phyloP scores from a whole-genome alignment of 2,797 vertebrate species.

The Malacoraja senta region DNA sequence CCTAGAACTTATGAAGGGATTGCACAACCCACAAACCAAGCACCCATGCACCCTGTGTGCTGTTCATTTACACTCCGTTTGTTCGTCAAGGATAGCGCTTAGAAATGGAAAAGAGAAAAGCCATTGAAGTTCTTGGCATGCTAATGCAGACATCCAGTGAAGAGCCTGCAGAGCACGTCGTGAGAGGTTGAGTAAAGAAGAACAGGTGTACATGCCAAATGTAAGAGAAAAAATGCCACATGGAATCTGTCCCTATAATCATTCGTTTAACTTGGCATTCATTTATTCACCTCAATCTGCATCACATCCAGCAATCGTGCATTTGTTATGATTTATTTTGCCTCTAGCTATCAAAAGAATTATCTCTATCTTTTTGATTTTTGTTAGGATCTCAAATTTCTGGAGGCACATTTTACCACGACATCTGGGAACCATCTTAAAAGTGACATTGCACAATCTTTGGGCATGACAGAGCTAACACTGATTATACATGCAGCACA shows the following conservation, averaged over 20 bases:
- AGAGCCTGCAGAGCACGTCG: not conserved
- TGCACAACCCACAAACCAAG: not conserved
- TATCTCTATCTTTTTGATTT: not conserved
- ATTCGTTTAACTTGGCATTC: not conserved
- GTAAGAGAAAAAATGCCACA: not conserved
- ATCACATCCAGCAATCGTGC: not conserved
- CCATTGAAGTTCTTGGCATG: not conserved
- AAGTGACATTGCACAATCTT: not conserved
- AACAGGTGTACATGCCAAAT: not conserved
- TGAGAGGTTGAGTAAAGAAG: no score
- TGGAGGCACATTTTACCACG: not conserved
- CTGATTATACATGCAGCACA: not conserved
- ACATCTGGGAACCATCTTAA: no score
- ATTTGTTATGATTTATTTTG: not conserved
- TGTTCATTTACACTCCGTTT: not conserved
- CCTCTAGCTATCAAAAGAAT: not conserved
- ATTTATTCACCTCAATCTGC: not conserved
- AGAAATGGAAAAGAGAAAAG: not conserved
- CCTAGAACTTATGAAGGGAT: no score
- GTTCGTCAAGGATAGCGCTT: not conserved
- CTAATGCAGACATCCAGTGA: not conserved
- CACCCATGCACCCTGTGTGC: not conserved
- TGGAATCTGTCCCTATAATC: not conserved
- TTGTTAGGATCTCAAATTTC: not conserved
- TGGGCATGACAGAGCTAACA: not conserved